These are phyloP conservation scores for Drosophila ustulata DNA, from an alignment of 2,888 invertebrate genomes.

Conservation along the genomic window DNA sequence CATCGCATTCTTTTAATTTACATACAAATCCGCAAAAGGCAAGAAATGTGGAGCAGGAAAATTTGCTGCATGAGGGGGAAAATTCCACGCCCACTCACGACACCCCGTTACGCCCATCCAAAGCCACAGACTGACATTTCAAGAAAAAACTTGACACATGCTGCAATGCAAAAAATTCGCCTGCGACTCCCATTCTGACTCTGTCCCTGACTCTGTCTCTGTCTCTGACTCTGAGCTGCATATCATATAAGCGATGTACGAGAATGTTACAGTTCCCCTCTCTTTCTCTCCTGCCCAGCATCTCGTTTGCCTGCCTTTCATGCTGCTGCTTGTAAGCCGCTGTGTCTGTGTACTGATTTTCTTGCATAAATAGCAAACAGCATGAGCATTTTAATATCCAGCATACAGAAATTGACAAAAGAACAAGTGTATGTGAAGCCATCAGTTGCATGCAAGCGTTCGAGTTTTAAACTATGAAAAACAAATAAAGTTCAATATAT, in stretches of 20 bases:
- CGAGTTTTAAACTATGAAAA: neutral
- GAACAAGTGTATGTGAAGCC: neutral
- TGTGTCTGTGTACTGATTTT: constrained; percentile 64
- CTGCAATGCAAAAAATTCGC: constrained; percentile 54
- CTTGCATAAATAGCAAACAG: constrained; percentile 67
- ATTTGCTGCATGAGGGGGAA: constrained; percentile 21
- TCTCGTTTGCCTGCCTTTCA: neutral
- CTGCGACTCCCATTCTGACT: constrained; percentile 18
- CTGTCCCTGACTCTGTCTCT: constrained; percentile 25
- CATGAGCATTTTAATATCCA: constrained; percentile 47
- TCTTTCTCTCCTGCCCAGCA: neutral
- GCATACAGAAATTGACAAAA: neutral
- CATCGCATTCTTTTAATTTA: constrained; percentile 56
- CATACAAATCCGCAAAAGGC: constrained; percentile 62
- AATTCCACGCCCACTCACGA: constrained; percentile 25
- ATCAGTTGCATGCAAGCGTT: neutral
- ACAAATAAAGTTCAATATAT: neutral
- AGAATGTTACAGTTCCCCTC: constrained; percentile 4
- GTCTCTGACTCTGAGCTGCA: constrained; percentile 41
- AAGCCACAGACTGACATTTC: constrained; percentile 52
- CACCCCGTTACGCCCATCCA: constrained; percentile 16
- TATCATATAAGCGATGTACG: constrained; percentile 54
- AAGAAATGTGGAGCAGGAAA: constrained; percentile 61
- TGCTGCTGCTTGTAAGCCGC: constrained; percentile 46
- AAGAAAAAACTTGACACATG: constrained; percentile 66